Percentiles rank a stretch among this genome's conserved stretches.
phyloP scores from a whole-genome alignment of 2,888 invertebrate genomes.

The Noctua janthe region DNA sequence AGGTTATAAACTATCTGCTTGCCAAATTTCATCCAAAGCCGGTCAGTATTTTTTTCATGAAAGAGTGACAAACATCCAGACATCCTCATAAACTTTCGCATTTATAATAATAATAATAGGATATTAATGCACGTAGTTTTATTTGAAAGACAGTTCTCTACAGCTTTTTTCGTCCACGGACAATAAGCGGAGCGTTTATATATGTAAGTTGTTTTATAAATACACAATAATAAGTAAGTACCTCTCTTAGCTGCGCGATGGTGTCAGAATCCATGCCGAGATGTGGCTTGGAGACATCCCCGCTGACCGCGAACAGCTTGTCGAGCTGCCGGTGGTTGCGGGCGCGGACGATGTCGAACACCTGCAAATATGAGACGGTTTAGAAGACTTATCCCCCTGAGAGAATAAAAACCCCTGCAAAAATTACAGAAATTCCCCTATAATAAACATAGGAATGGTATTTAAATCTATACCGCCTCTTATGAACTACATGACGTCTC shows the following conservation, averaged over 20 bases:
- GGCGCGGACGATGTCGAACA: constrained; percentile 91
- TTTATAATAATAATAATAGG: too few relatives aligned
- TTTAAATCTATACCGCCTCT: too few relatives aligned
- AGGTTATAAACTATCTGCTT: too few relatives aligned
- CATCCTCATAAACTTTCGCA: too few relatives aligned
- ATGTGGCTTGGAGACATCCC: constrained; percentile 91
- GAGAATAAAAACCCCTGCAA: not conserved
- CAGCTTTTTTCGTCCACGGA: not conserved
- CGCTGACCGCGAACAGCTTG: constrained; percentile 92
- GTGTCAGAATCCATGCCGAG: constrained; percentile 90
- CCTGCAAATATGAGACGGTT: constrained; percentile 74
- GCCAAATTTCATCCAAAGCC: too few relatives aligned
- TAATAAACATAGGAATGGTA: too few relatives aligned
- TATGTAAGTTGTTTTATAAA: not conserved
- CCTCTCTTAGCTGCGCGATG: constrained; percentile 86
- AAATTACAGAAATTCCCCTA: not conserved
- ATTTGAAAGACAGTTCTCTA: not conserved
- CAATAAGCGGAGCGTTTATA: not conserved
- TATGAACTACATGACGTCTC: too few relatives aligned
- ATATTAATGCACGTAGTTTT: not conserved
- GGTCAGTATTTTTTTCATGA: too few relatives aligned
- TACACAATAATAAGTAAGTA: constrained; percentile 55
- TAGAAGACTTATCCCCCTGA: not conserved
- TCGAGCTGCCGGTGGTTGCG: constrained; percentile 90
- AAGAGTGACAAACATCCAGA: too few relatives aligned